phyloP scores from a whole-genome alignment of 2,888 invertebrate genomes.

The Scaptomyza parva region DNA sequence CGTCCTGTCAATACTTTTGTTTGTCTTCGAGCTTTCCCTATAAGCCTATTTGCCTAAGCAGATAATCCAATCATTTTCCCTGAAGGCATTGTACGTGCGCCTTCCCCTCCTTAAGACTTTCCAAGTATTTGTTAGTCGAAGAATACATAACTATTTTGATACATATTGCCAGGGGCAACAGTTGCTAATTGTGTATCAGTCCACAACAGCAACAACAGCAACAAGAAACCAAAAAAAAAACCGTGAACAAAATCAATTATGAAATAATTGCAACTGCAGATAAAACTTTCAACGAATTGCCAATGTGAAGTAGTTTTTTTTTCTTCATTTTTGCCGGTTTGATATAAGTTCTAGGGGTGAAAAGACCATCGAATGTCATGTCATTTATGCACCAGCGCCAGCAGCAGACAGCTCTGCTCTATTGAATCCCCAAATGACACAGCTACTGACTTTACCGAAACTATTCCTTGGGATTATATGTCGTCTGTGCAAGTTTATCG shows the following conservation, averaged over 20 bases:
- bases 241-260: slow-evolving; percentile 37
- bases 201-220: neutral
- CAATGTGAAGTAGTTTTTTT: slow-evolving; percentile 35
- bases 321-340: no score
- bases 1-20: neutral
- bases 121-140: neutral
- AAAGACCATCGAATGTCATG: slow-evolving; percentile 21
- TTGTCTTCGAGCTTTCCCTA: neutral
- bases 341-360: no score
- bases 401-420: slow-evolving; percentile 2
- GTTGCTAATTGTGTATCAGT: neutral
- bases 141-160: neutral
- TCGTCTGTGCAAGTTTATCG: slow-evolving; percentile 1
- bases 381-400: slow-evolving; percentile 61
- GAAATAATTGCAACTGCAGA: slow-evolving; percentile 9
- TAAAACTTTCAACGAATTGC: slow-evolving; percentile 15
- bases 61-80: neutral
- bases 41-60: neutral
- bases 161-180: slow-evolving; percentile 3
- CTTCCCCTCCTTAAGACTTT: neutral
- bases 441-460: neutral
- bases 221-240: no score
- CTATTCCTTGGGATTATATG: slow-evolving; percentile 28
- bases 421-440: slow-evolving; percentile 22
- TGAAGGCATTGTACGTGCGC: no score